Evolutionary conservation across 2,797 vertebrate genomes (phyloP).

Genomic region (Scyliorhinus canicula): DNA sequence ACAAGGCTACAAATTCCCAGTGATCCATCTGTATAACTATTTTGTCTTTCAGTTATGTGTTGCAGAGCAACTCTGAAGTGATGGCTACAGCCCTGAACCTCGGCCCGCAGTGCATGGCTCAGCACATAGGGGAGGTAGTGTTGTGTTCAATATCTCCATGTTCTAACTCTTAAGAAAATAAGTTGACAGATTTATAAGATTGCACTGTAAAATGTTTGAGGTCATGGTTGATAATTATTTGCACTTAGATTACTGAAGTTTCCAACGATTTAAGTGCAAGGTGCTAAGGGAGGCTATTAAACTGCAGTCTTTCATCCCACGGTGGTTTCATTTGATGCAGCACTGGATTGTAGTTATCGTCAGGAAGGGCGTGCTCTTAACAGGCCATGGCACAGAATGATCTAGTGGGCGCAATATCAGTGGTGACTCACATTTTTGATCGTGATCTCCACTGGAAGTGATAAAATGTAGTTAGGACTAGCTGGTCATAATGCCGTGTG

Average conservation of each 20-base stretch:
- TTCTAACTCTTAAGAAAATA: not conserved
- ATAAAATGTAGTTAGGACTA: not conserved
- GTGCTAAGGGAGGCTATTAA: not conserved
- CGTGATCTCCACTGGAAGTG: not conserved
- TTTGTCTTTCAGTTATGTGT: slow-evolving; percentile 12
- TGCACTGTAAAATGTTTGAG: not conserved
- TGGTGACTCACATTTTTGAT: not conserved
- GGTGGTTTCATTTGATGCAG: not conserved
- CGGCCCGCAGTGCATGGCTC: not conserved
- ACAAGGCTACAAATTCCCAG: not conserved
- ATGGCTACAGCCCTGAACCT: not conserved
- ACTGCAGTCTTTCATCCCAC: not conserved
- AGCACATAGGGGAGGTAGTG: slow-evolving; percentile 26
- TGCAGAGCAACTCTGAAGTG: slow-evolving; percentile 8
- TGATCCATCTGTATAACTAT: not conserved
- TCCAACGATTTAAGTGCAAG: no score
- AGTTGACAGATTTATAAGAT: not conserved
- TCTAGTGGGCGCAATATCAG: not conserved
- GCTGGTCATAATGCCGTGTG: not conserved
- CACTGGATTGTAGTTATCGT: not conserved
- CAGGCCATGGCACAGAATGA: not conserved
- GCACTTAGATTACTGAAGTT: not conserved
- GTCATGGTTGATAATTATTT: not conserved
- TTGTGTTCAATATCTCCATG: not conserved
- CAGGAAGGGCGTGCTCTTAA: not conserved